Evolutionary conservation across 2,888 invertebrate genomes (phyloP), one percentile per base, ranked within the genome.

Genomic region (Mamestra brassicae): DNA sequence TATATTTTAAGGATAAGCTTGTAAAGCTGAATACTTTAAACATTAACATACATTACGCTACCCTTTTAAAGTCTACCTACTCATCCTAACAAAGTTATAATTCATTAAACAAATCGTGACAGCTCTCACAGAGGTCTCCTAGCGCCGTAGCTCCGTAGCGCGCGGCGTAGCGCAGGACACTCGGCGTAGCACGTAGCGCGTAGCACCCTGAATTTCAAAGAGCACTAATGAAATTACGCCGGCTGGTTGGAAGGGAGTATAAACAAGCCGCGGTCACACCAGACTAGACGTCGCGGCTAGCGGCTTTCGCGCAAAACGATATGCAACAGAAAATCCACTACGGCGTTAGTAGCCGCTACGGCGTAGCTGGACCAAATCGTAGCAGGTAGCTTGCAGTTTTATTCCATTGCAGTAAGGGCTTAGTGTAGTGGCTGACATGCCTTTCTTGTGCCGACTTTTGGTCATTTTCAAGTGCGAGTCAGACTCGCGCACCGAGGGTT

Each of bases 141-240:
- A 55, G 55, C 55, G 13, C 2, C 36, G 61, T 61, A 74, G 45
- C 54, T 47, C 10, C 34, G 52, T 60, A 45, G 42, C 52, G 34
- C 5, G n/a, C 10, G 26, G 13, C 52, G 74, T 73, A 60, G 60
- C 50, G 36, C 63, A 17, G 57, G 26, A 38, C 6, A n/a, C 42
- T 55, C 4, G 15, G 15, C 50, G 58, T 58, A 58, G 58, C 38
- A 57, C 62, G 45, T 45, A 42, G n/a, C 26, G 10, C 36, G 13
- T 55, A 63, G 50, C 34, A 67, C 34, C n/a, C 54, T 47, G 54
- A 42, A 55, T 66, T 65, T 74, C 7, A 50, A 38, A 38, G 26
- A 26, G 34, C 34, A 34, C 38, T 57, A 55, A 74, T 74, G n/a
- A 62, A 60, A 76, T 47, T n/a, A 15, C n/a, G 47, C 55, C 38